Base-by-base conservation (phyloP, 2,888 invertebrate species). In the Morpho helenor region DNA sequence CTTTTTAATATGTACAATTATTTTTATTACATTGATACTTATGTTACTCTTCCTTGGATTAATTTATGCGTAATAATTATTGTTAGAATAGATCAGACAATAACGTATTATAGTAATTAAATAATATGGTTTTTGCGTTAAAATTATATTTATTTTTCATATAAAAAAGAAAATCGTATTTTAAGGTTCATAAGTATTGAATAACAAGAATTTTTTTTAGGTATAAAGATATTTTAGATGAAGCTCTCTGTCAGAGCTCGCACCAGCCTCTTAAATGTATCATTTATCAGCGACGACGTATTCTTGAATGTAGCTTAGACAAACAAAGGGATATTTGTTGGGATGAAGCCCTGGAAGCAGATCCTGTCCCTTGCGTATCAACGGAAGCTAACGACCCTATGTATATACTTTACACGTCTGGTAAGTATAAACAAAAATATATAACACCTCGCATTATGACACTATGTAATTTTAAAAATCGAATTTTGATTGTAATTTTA, bases 361-460 rank as follows among this genome's bases (percentile, higher is more conserved):
- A 93, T 4, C 94, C 95, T 0, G 94, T 94, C 53, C 94, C 95
- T 1, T 97, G 97, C 76, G 95, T 97, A 0, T 93, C 98, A 0
- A 94, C 97, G 0, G 95, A 96, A 70, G 95, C 98, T 1, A 97
- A 96, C 71, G 96, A 98, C 70, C 97, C 98, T 0, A 83, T 98
- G 8, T 98, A 98, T 74, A 95, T 98, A 62, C 90, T 98, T 5
- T 98, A 98, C 76, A 98, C 98, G 0, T 98, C 98, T 3, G 97
- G 97, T 90, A 56, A 69, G 56, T 52, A 41, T 53, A 41, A 23
- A 7, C 41, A 31, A 40, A 10, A 16, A 48, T 46, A 23, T 42
- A n/a, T 16, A 42, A 8, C n/a, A 31, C 7, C 10, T 31, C 7
- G 8, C 31, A 31, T 22, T 49, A 31, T 46, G 46, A 2, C 3